Evolutionary conservation across 1,140 invertebrate genomes (phyloP).

Genomic region (Zaprionus nigranus): DNA sequence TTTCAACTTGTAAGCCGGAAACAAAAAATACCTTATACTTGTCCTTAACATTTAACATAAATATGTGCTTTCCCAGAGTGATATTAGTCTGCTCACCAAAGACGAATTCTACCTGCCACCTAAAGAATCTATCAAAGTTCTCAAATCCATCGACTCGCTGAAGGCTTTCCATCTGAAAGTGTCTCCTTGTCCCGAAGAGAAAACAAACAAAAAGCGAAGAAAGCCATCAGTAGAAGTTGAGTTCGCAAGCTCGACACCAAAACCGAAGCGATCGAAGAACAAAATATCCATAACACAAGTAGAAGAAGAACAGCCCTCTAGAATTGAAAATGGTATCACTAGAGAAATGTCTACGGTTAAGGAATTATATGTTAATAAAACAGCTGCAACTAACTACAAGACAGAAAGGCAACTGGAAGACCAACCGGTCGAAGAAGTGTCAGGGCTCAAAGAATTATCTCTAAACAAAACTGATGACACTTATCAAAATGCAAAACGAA

Average conservation of each 20-base stretch:
- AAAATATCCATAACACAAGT: background rate
- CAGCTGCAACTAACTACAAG: background rate
- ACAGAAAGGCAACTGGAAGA: background rate
- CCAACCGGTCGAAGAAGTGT: background rate
- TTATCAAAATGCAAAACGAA: background rate
- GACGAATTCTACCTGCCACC: slow-evolving; percentile 67
- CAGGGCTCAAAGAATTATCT: background rate
- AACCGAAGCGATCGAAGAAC: slow-evolving; percentile 50
- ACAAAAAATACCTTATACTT: background rate
- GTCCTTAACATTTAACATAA: background rate
- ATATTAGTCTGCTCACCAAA: slow-evolving; percentile 56
- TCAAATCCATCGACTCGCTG: slow-evolving; percentile 32
- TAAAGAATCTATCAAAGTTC: slow-evolving; percentile 59
- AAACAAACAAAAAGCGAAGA: slow-evolving; percentile 44
- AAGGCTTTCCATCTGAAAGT: slow-evolving; percentile 48
- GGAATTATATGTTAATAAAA: background rate
- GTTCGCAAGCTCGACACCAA: slow-evolving; percentile 40
- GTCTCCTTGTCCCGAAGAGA: background rate
- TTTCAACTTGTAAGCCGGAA: slow-evolving; percentile 49
- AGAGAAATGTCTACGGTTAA: background rate
- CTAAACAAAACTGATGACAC: background rate
- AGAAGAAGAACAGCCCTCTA: background rate
- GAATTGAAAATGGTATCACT: background rate
- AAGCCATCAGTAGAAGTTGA: slow-evolving; percentile 39
- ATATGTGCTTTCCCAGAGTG: slow-evolving; percentile 7